A percentile compares a stretch with the other conserved stretches of the same genome.
Conservation (phyloP, 2,113 vertebrate species). For the Tringa solitaria region DNA sequence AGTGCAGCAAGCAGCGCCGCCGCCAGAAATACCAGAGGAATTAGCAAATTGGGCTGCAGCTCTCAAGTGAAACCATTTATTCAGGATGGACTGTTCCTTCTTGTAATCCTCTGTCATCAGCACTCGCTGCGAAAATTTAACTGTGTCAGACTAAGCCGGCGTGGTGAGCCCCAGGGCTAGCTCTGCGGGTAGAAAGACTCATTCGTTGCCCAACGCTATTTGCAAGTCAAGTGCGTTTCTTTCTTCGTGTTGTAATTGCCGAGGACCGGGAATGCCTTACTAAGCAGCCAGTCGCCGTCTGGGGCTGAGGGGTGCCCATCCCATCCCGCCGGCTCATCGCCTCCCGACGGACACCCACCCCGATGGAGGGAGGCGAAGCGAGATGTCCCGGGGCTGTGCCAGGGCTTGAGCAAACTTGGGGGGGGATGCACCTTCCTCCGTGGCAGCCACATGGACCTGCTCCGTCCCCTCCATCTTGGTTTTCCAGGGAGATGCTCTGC, state of each 20-base stretch:
- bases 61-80: background rate
- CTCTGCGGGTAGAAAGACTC: background rate
- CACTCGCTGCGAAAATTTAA: background rate
- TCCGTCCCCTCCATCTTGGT: accelerated
- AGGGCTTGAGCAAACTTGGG: background rate
- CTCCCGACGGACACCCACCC: background rate
- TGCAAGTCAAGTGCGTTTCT: constrained; percentile 18
- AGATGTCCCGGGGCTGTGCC: background rate
- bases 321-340: background rate
- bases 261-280: background rate
- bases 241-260: background rate
- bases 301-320: background rate
- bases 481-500: background rate
- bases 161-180: background rate
- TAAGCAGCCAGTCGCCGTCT: background rate
- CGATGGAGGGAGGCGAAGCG: accelerated
- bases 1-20: background rate
- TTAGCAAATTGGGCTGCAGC: background rate
- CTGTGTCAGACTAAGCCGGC: background rate
- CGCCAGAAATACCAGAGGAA: constrained; percentile 38
- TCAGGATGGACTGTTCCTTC: background rate
- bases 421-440: accelerated
- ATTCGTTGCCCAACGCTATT: background rate
- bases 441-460: accelerated
- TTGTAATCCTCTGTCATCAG: background rate